Evolutionary conservation across 2,888 invertebrate genomes (phyloP).

Genomic region (Synanthedon myopaeformis): DNA sequence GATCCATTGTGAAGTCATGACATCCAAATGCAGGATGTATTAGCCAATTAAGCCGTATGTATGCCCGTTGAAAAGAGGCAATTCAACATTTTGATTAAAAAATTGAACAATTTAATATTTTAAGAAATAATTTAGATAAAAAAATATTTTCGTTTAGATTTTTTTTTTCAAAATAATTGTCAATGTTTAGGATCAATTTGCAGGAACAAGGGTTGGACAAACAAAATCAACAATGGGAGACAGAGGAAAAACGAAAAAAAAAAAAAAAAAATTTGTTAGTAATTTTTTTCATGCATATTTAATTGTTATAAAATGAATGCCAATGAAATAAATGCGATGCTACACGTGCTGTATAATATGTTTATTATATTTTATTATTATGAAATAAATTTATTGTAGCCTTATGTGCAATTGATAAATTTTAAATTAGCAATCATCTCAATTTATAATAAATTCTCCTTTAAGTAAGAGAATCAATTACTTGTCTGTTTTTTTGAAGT

Average conservation of each 20-base stretch:
- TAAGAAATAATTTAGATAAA: not conserved
- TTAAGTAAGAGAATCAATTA: too few relatives aligned
- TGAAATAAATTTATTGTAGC: too few relatives aligned
- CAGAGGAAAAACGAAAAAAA: conserved; percentile 19
- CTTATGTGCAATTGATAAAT: too few relatives aligned
- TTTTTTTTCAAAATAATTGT: not conserved
- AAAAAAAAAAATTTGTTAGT: conserved; percentile 36
- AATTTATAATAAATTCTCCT: too few relatives aligned
- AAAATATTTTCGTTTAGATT: not conserved
- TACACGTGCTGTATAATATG: not conserved
- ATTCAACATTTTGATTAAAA: conserved; percentile 13
- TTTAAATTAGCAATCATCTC: too few relatives aligned
- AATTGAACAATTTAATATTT: conserved; percentile 1
- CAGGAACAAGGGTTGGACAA: conserved; percentile 16
- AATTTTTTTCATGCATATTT: conserved; percentile 16
- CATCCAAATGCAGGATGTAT: conserved; percentile 25
- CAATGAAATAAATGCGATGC: not conserved
- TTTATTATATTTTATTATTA: too few relatives aligned
- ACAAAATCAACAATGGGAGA: conserved; percentile 33
- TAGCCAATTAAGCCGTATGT: conserved; percentile 42
- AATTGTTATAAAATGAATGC: conserved; percentile 9
- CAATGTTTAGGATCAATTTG: conserved; percentile 1
- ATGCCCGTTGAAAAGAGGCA: conserved; percentile 27
- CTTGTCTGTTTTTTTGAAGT: too few relatives aligned
- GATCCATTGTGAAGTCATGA: conserved; percentile 18